Evolutionary conservation across 2,888 invertebrate species (phyloP).

Genomic region (Calameuta idolon): DNA sequence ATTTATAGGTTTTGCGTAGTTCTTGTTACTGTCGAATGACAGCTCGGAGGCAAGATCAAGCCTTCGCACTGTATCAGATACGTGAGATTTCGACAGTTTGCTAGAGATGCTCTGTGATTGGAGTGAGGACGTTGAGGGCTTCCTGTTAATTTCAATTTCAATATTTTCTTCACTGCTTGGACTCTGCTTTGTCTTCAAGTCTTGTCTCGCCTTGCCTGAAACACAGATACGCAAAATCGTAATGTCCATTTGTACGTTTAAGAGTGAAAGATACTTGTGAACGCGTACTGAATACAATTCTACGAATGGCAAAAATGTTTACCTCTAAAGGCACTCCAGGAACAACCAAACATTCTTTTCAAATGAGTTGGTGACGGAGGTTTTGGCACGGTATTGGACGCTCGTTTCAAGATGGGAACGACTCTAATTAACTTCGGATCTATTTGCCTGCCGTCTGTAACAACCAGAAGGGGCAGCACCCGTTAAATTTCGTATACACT

Average conservation of each 20-base stretch:
- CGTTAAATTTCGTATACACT: neutral
- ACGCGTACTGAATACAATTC: neutral
- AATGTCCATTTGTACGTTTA: neutral
- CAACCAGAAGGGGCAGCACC: neutral
- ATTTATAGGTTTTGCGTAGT: constrained; percentile 52
- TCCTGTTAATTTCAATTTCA: constrained; percentile 19
- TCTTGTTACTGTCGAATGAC: constrained; percentile 57
- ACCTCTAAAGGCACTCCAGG: constrained; percentile 65
- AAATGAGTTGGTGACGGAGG: constrained; percentile 53
- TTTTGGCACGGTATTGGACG: constrained; percentile 54
- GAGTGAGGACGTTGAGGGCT: constrained; percentile 38
- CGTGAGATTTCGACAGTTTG: constrained; percentile 36
- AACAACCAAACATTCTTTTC: constrained; percentile 58
- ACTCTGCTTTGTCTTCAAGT: constrained; percentile 35
- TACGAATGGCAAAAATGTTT: constrained; percentile 18
- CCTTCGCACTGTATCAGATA: constrained; percentile 38
- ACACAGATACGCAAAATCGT: constrained; percentile 3
- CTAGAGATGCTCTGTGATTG: constrained; percentile 4
- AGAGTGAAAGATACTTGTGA: neutral
- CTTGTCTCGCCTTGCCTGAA: constrained; percentile 53
- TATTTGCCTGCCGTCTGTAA: constrained; percentile 57
- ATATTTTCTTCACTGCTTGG: neutral
- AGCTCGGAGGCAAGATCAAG: constrained; percentile 44
- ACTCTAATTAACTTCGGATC: constrained; percentile 62
- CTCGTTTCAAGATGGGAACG: constrained; percentile 53